Conservation (phyloP, 2,797 vertebrate genomes). For the Tenualosa ilisha region DNA sequence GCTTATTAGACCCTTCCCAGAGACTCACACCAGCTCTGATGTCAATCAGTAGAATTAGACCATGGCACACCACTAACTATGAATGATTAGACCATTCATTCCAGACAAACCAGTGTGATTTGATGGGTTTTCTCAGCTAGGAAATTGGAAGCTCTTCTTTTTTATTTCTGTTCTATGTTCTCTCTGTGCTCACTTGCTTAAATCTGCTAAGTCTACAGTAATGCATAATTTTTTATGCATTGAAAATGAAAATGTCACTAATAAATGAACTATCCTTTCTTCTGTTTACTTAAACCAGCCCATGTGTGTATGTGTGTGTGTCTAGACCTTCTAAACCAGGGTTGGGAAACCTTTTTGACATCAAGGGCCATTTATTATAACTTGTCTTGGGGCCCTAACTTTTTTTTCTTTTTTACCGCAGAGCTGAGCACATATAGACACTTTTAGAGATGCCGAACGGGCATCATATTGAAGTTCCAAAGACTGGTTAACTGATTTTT, state of each 20-base stretch:
- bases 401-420: too few relatives aligned
- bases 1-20: background rate
- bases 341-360: too few relatives aligned
- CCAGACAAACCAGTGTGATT: background rate
- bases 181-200: too few relatives aligned
- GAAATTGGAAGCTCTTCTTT: background rate
- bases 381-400: too few relatives aligned
- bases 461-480: too few relatives aligned
- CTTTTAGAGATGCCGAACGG: too few relatives aligned
- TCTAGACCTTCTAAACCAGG: too few relatives aligned
- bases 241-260: background rate
- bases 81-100: background rate
- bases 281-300: too few relatives aligned
- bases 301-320: too few relatives aligned
- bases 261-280: background rate
- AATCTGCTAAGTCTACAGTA: background rate
- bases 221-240: background rate
- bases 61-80: background rate
- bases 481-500: too few relatives aligned
- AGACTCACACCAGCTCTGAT: background rate
- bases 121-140: background rate
- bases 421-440: too few relatives aligned
- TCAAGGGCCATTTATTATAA: too few relatives aligned
- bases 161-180: background rate
- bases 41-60: background rate